These are phyloP conservation scores for Glaucomys volans DNA, from an alignment of 2,113 vertebrate genomes.

Conservation along the genomic window DNA sequence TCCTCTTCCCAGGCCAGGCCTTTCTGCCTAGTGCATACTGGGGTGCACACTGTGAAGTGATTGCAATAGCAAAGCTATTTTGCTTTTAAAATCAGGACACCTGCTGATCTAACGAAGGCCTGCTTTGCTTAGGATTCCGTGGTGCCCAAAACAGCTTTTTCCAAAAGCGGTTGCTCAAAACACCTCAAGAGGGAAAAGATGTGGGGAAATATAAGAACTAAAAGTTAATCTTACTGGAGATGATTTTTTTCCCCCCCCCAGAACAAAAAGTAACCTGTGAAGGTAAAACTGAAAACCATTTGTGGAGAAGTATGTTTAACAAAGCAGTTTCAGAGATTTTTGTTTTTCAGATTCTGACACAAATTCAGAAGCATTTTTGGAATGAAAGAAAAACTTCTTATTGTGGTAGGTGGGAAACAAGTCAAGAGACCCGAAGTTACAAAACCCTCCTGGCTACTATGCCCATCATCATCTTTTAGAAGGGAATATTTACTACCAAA, in stretches of 20 bases:
- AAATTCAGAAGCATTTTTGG: not conserved
- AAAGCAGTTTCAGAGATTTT: not conserved
- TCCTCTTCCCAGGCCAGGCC: not conserved
- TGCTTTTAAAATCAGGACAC: not conserved
- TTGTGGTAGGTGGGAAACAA: accelerated
- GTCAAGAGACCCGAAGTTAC: not conserved
- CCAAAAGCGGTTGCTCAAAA: not conserved
- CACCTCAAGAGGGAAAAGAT: not conserved
- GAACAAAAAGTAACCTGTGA: not conserved
- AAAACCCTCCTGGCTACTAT: not conserved
- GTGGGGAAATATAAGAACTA: not conserved
- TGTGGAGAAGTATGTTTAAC: conserved; percentile 13
- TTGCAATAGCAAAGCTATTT: not conserved
- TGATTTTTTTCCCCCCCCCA: not conserved
- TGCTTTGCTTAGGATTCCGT: not conserved
- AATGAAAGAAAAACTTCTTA: not conserved
- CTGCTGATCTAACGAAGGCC: not conserved
- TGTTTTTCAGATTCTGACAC: not conserved
- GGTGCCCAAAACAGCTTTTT: not conserved
- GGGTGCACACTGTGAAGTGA: not conserved
- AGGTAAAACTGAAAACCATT: not conserved
- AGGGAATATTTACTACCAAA: not conserved
- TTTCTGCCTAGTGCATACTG: not conserved
- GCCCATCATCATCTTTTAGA: not conserved
- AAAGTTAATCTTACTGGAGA: not conserved